These are phyloP conservation scores for Hippolais icterina DNA, from an alignment of 2,113 vertebrate species.

Conservation along the genomic window DNA sequence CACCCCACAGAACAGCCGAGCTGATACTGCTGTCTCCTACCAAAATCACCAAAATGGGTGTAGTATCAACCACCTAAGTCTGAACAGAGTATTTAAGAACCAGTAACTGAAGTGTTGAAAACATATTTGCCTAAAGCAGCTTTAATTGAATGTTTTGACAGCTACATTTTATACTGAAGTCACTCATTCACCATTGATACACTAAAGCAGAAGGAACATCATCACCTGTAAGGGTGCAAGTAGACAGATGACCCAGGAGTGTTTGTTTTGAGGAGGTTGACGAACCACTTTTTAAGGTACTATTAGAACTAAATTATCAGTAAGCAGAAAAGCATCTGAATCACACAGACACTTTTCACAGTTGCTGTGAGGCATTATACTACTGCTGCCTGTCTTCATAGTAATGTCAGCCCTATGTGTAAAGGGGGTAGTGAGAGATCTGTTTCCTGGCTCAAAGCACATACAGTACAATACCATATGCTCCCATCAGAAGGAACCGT, in stretches of 20 bases:
- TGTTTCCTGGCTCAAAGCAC: constrained; percentile 44
- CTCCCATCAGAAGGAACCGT: constrained; percentile 41
- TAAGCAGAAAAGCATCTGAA: constrained; percentile 8
- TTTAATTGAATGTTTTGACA: background rate
- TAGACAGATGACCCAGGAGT: background rate
- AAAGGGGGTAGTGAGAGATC: constrained; percentile 23
- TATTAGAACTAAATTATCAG: background rate
- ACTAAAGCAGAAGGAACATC: background rate
- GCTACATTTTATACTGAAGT: background rate
- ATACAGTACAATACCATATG: constrained; percentile 47
- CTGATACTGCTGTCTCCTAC: background rate
- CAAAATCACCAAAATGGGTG: background rate
- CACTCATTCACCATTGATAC: background rate
- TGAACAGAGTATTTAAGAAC: background rate
- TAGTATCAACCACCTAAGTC: background rate
- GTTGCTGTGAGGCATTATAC: constrained; percentile 45
- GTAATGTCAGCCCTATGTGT: constrained; percentile 35
- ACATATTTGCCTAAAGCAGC: background rate
- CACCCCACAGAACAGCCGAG: background rate
- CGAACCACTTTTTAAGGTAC: background rate
- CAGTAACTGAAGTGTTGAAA: background rate
- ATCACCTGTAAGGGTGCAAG: background rate
- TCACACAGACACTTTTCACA: constrained; percentile 11
- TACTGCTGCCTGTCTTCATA: constrained; percentile 43
- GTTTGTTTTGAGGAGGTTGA: background rate